Percentiles rank a stretch among this genome's conserved stretches.
Evolutionary conservation across 1,140 invertebrate species (phyloP).

Genomic region (Coelopa frigida): DNA sequence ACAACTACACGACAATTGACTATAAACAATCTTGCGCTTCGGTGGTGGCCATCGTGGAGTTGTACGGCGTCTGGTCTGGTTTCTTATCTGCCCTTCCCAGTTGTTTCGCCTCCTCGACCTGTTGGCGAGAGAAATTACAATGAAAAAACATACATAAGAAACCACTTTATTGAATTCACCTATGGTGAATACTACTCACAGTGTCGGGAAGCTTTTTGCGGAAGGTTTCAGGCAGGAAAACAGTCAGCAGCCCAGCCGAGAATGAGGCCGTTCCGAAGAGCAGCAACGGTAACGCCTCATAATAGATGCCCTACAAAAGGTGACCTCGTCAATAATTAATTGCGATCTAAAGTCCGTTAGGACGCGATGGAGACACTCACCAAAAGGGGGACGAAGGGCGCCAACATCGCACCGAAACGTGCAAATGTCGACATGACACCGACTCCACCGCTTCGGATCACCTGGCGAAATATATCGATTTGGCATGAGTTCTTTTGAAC

Average conservation of each 20-base stretch:
- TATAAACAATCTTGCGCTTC: no score
- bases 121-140: neutral
- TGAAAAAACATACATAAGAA: neutral
- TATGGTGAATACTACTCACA: conserved; percentile 16
- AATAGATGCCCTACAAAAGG: conserved; percentile 48
- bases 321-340: neutral
- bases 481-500: neutral
- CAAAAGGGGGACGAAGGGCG: conserved; percentile 54
- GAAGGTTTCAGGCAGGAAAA: conserved; percentile 55
- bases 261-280: conserved; percentile 50
- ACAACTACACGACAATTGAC: no score
- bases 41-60: no score
- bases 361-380: conserved; percentile 42
- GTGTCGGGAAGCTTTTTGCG: conserved; percentile 53
- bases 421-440: conserved; percentile 54
- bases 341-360: no score
- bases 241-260: conserved; percentile 47
- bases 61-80: no score
- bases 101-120: conserved; percentile 15
- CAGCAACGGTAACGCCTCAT: conserved; percentile 49
- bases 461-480: conserved; percentile 14
- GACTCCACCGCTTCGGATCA: conserved; percentile 50
- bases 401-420: conserved; percentile 54
- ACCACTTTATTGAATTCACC: neutral
- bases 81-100: conserved; percentile 9